Base-by-base conservation (phyloP, 2,113 vertebrate species). In the Pachypanchax playfairii region DNA sequence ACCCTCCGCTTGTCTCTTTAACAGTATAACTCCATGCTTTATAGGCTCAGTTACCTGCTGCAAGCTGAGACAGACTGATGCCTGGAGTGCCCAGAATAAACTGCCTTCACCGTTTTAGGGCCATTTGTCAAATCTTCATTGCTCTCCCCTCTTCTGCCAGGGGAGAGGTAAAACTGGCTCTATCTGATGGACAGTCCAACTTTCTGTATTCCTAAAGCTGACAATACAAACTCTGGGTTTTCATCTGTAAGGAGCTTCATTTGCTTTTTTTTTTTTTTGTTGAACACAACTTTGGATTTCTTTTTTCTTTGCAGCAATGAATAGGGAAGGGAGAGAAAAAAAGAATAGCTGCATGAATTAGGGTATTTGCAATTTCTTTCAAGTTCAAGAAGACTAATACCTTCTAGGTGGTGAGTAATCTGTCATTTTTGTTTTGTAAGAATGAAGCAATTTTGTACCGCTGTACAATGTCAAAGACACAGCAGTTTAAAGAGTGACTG, bases 41-140 rank as follows among this genome's bases (percentile, higher is more conserved):
- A 87, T 86, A 72, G 87, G 74, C 80, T 86, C 74, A 75, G 80
- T 67, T 69, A 73, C 73, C 74, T 87, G 77, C 85, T 78, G 84
- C 77, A 77, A 85, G 78, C 83, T 56, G 70, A 77, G 79, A 74
- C 74, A 83, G 87, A 90, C 65, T 79, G 84, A 90, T 87, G 86
- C 73, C 82, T 85, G 55, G 59, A 68, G 83, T 76, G 63, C 60
- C 69, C 73, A n/a, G 81, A 88, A 91, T 90, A 80, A 88, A 92
- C 87, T 89, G 83, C 88, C 73, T 75, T 80, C 61, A 69, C 69
- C 17, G 44, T 82, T 75, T 84, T 79, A 24, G 29, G 70, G 53
- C 85, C 79, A 91, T 91, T 88, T 82, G 79, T 92, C 89, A 90
- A 79, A 83, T 88, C 78, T 87, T 86, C 84, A 85, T 89, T 87